Conservation (phyloP, 2,888 invertebrate species). For the Acrobasis suavella region DNA sequence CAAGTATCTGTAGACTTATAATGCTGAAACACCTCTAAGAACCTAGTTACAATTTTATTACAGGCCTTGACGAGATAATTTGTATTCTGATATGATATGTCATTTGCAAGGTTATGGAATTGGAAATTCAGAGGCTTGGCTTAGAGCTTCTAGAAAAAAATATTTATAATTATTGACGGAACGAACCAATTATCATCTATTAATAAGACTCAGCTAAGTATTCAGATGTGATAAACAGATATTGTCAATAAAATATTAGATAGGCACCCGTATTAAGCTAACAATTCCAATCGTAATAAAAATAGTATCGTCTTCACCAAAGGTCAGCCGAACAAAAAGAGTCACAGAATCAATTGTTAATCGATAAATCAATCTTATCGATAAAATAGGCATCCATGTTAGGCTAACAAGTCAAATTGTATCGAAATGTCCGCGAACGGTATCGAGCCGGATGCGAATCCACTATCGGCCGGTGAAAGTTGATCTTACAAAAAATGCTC, state of each 20-base stretch:
- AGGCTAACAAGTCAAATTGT: conserved; percentile 42
- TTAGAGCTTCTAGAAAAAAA: not conserved
- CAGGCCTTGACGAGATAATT: conserved; percentile 5
- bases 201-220: no score
- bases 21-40: no score
- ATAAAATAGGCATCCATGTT: conserved; percentile 28
- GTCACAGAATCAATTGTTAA: not conserved
- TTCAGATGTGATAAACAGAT: no score
- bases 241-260: no score
- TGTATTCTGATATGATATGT: conserved; percentile 15
- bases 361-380: conserved; percentile 11
- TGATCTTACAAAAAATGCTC: conserved; percentile 81
- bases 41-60: not conserved
- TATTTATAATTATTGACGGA: no score
- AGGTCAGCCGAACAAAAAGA: conserved; percentile 2
- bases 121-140: not conserved
- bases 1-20: no score
- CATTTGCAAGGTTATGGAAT: no score
- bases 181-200: no score
- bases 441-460: conserved; percentile 73
- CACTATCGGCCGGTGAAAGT: conserved; percentile 78
- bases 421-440: conserved; percentile 68
- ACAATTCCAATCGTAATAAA: no score
- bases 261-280: no score
- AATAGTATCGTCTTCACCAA: not conserved